Percentiles rank a stretch among this genome's conserved stretches.
phyloP scores from a whole-genome alignment of 2,797 vertebrate genomes.

The Microctenopoma steveboyesi region DNA sequence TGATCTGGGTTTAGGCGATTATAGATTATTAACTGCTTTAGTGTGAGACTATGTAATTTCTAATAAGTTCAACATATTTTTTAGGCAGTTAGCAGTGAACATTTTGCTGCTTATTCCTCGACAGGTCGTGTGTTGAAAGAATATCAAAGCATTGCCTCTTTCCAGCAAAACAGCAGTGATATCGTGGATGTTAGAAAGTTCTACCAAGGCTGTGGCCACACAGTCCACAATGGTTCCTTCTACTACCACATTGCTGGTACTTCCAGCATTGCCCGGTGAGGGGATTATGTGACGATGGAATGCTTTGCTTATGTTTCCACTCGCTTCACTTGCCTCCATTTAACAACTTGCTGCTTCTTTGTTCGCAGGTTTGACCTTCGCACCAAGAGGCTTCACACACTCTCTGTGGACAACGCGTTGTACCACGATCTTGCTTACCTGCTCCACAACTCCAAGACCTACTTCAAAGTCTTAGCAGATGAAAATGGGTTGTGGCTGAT shows the following conservation, averaged over 20 bases:
- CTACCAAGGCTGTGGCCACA: conserved; percentile 93
- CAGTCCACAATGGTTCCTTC: conserved; percentile 88
- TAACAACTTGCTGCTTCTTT: conserved; percentile 5
- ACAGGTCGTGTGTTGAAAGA: conserved; percentile 89
- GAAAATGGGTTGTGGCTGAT: conserved; percentile 96
- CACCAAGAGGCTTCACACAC: conserved; percentile 74
- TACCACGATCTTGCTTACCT: conserved; percentile 91
- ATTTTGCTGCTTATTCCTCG: neutral
- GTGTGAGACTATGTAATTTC: neutral
- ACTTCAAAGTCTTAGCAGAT: conserved; percentile 93
- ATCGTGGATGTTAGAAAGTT: conserved; percentile 86
- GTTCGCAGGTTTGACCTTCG: conserved; percentile 85
- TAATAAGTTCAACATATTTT: neutral
- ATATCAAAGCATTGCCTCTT: conserved; percentile 85
- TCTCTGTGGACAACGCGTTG: conserved; percentile 87
- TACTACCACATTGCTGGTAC: conserved; percentile 94
- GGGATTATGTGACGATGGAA: neutral
- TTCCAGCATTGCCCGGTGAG: conserved; percentile 89
- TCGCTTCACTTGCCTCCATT: fast-evolving
- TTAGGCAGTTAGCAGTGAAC: neutral
- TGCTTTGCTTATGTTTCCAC: neutral
- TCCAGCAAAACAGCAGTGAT: conserved; percentile 85
- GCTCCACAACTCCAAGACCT: conserved; percentile 94
- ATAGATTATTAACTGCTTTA: no score
- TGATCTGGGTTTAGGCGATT: no score